These are phyloP conservation scores for Tetrax tetrax DNA, from an alignment of 2,113 vertebrate genomes.

Conservation along the genomic window DNA sequence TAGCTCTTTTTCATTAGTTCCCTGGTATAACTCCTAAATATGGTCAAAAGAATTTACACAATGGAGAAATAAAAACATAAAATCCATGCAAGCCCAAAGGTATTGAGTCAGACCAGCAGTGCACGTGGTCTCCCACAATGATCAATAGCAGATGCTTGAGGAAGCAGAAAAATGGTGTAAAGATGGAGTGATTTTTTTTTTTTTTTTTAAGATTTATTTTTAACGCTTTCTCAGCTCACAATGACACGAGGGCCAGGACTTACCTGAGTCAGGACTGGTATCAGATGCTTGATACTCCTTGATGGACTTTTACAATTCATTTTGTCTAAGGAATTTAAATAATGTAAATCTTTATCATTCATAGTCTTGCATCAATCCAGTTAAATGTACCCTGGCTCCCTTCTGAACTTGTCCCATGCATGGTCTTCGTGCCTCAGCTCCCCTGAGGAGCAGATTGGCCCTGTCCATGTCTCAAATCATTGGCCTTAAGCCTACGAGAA, in stretches of 20 bases:
- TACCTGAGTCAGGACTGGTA: neutral
- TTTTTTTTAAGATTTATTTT: neutral
- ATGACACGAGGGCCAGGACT: neutral
- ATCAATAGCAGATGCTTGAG: neutral
- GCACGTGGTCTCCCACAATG: neutral
- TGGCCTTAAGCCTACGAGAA: neutral
- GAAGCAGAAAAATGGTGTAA: neutral
- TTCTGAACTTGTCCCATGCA: fast-evolving
- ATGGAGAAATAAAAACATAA: neutral
- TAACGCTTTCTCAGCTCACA: neutral
- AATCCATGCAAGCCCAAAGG: neutral
- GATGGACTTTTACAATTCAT: neutral
- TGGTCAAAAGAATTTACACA: neutral
- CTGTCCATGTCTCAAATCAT: neutral
- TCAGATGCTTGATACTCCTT: fast-evolving
- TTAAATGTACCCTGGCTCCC: neutral
- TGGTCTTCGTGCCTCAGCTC: neutral
- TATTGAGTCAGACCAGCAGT: neutral
- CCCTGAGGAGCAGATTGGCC: neutral
- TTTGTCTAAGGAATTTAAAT: neutral
- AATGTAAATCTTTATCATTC: neutral
- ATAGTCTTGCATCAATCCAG: neutral
- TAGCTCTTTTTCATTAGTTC: neutral
- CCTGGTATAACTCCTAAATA: neutral
- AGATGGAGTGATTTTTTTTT: neutral